Base-by-base conservation (phyloP, 2,888 invertebrate genomes). In the Athetis lepigone region DNA sequence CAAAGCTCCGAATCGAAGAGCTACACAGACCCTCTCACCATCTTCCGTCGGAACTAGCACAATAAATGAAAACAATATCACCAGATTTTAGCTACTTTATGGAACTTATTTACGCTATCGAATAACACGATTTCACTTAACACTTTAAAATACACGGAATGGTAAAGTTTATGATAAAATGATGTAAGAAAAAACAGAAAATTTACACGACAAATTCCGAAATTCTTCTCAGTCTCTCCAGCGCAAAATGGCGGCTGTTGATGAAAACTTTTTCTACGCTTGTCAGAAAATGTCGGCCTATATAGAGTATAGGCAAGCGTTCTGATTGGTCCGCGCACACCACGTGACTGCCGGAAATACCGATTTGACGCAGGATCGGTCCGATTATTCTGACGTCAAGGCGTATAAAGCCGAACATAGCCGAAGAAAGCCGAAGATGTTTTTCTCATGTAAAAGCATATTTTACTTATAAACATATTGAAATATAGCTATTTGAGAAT, bases 171-270 rank as follows among this genome's bases (percentile, higher is more conserved):
- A 92, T 92, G 92, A 93, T 92, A 91, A 92, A 92, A 94, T 93
- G 95, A 94, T 95, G 94, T 94, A 94, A 92, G 94, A 95, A 95
- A 95, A 94, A 94, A 95, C 94, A 95, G 96, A 95, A 96, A 96
- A 96, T 96, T 96, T 96, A 96, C 95, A 95, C 95, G 96, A 96
- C 96, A 96, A 96, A 96, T 95, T 96, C 96, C 96, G 96, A 96
- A 97, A 96, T 96, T 96, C 96, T 96, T 96, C 96, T 96, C 96
- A 96, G 96, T 96, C 96, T 96, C 96, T 96, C 96, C 96, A 96
- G 96, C 96, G 96, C 97, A 98, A 98, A 97, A 98, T 98, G 98
- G 98, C 98, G 97, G 98, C 97, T 97, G 97, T 97, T 97, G 97
- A 97, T 97, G 97, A 97, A 96, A 97, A 98, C 97, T 98, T 98